phyloP scores from a whole-genome alignment of 2,888 invertebrate genomes.

The Ichneumon xanthorius region DNA sequence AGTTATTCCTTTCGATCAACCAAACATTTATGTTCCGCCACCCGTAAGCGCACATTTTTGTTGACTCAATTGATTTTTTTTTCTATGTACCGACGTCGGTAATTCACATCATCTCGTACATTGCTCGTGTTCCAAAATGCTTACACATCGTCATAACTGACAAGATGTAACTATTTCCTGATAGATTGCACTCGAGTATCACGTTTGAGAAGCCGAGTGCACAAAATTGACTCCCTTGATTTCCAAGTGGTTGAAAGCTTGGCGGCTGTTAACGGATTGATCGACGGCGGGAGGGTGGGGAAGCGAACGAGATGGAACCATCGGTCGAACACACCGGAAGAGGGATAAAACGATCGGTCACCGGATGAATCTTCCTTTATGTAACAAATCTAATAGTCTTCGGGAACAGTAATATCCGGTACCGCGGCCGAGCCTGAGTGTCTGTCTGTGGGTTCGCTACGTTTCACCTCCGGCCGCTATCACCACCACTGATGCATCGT shows the following conservation, averaged over 20 bases:
- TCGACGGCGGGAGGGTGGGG: constrained; percentile 29
- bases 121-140: too few species aligned
- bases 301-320: constrained; percentile 17
- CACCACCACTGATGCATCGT: constrained; percentile 44
- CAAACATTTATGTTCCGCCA: too few species aligned
- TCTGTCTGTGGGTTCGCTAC: constrained; percentile 74
- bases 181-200: background rate
- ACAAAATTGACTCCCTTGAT: constrained; percentile 25
- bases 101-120: too few species aligned
- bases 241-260: constrained; percentile 25
- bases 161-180: too few species aligned
- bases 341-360: constrained; percentile 38
- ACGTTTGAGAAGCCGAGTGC: background rate
- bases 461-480: constrained; percentile 71
- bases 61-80: too few species aligned
- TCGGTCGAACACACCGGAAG: constrained; percentile 26
- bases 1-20: too few species aligned
- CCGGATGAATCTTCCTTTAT: constrained; percentile 76
- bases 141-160: too few species aligned
- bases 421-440: constrained; percentile 66
- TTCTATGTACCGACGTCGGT: too few species aligned
- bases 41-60: too few species aligned
- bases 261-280: constrained; percentile 23
- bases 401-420: constrained; percentile 81
- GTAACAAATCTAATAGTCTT: constrained; percentile 81